Evolutionary conservation across 2,113 vertebrate genomes (phyloP), one percentile per base, ranked within the genome.

Genomic region (Aptenodytes forsteri): DNA sequence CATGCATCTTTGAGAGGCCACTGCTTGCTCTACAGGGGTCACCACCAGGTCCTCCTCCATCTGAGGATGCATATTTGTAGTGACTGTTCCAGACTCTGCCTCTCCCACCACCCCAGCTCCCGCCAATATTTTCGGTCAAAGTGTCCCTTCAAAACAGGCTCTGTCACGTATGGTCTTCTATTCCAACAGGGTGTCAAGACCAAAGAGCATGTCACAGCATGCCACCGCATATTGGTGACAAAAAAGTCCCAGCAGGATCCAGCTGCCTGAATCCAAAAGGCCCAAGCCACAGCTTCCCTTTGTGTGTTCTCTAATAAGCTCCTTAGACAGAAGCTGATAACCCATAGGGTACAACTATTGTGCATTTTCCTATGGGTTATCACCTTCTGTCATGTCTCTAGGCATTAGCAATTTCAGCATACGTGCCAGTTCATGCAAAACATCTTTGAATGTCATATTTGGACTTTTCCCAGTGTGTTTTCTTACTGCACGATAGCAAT

Each of bases 51-150:
- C 20, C 32, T 62, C 27, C 22, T 81, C 27, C 4, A 2, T n/a
- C 50, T 3, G 2, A 73, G 17, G 42, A 70, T n/a, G 34, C 77
- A 56, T 65, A 46, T 44, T 61, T 0, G 0, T 32, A 38, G 13
- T 61, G 49, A 9, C 17, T 58, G 8, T 44, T 79, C 18, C 52
- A 84, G n/a, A 23, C 1, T 85, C 52, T 16, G 44, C 30, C 20
- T 52, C 56, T 82, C 38, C 14, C 34, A 69, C 16, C 40, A 30
- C 6, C 23, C 11, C 27, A 69, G 12, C 30, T 80, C 56, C 42
- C 32, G 55, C 47, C 14, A 10, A 2, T 30, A 11, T 71, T 75
- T 82, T 78, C 71, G 75, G 25, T 30, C 52, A 58, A 76, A 65
- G 11, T 42, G 7, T 8, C 18, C 18, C 42, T 87, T 87, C 59